A percentile compares a stretch with the other conserved stretches of the same genome.
phyloP scores from a whole-genome alignment of 2,888 invertebrate genomes.

The Diplolepis rosae region DNA sequence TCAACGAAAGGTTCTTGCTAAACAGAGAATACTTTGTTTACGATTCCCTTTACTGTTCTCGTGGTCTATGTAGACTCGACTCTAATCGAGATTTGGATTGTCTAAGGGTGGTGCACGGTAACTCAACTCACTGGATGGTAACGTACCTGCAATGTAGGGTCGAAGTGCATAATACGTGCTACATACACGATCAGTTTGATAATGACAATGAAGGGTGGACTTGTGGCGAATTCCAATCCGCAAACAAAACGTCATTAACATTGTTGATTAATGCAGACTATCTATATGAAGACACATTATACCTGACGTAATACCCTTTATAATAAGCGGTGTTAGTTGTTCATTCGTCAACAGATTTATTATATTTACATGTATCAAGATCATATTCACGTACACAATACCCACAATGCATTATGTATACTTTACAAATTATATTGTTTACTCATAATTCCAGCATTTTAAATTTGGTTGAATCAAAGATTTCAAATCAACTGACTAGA shows the following conservation, averaged over 20 bases:
- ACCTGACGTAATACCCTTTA: slow-evolving; percentile 10
- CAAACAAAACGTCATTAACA: slow-evolving; percentile 30
- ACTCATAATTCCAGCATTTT: too few species aligned
- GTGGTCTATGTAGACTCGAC: slow-evolving; percentile 20
- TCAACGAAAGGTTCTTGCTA: not conserved
- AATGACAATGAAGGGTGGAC: slow-evolving; percentile 30
- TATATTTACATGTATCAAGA: not conserved
- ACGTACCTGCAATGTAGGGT: slow-evolving; percentile 25
- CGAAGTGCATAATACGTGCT: slow-evolving; percentile 29
- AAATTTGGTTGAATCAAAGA: too few species aligned
- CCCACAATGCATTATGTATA: not conserved
- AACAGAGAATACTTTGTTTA: slow-evolving; percentile 13
- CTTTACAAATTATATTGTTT: not conserved
- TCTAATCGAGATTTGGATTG: slow-evolving; percentile 28
- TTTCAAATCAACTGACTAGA: too few species aligned
- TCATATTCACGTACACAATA: not conserved
- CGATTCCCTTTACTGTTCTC: slow-evolving; percentile 9
- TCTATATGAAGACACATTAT: slow-evolving; percentile 25
- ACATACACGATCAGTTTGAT: slow-evolving; percentile 30
- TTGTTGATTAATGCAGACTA: slow-evolving; percentile 31
- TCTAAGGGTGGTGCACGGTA: slow-evolving; percentile 29
- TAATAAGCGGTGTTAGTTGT: slow-evolving; percentile 3
- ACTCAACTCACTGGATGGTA: slow-evolving; percentile 24
- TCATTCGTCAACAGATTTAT: slow-evolving; percentile 3
- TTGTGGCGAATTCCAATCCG: slow-evolving; percentile 22